Evolutionary conservation across 2,113 vertebrate species (phyloP), one percentile per base, ranked within the genome.

Genomic region (Coptodon bakossiorum): DNA sequence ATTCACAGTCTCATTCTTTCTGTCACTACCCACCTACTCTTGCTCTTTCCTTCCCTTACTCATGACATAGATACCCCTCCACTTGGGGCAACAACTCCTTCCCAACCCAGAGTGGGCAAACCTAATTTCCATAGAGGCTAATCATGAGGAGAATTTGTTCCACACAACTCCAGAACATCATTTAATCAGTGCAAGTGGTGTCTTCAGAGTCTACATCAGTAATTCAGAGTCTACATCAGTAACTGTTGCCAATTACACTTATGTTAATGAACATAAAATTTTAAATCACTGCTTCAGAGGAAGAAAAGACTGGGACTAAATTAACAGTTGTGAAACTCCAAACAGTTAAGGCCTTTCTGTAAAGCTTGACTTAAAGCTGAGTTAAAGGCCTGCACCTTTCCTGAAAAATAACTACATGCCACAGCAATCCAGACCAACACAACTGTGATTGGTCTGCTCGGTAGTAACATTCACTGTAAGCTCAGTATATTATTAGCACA

Each of bases 361-460:
- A 31, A 78, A 50, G 9, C 71, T 31, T 12, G 71, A 50, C 50
- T 50, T 45, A 50, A 24, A 56, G 22, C 14, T 52, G n/a, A 54
- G 19, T 22, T 54, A 54, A 56, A 56, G 6, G 22, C 53, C 3
- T 13, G 53, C 12, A 14, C 11, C 22, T 57, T 27, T 24, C 22
- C 22, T 27, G n/a, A 78, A 31, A 17, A 78, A 50, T 50, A 50
- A 31, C 2, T 50, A n/a, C 45, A 31, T 76, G 43, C 10, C 6
- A 76, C 40, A 50, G 3, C 43, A 50, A 50, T 78, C 24, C 71
- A 78, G 27, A 50, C 24, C 16, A 48, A 48, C 71, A 31, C 71
- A 48, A 0, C 71, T n/a, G 71, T 78, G 1, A 50, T 19, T 50
- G 16, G 43, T 50, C 43, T 50, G 43, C 27, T 50, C 0, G 0